These are phyloP conservation scores for Pterostichus niger DNA, from an alignment of 2,888 invertebrate genomes.

Conservation along the genomic window DNA sequence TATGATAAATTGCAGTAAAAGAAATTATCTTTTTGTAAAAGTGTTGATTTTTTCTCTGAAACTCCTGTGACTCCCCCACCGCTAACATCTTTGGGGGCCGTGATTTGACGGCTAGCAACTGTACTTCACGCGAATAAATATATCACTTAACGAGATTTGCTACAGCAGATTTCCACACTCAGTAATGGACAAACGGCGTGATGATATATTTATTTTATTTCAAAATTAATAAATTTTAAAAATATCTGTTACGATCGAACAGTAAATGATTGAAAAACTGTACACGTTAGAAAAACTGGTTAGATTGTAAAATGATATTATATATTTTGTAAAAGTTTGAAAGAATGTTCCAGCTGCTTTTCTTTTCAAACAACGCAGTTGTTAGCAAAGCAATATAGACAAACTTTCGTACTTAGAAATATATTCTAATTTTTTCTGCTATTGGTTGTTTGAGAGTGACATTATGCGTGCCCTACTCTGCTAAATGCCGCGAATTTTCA, in stretches of 20 bases:
- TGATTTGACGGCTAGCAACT: no score
- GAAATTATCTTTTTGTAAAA: no score
- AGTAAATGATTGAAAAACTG: constrained; percentile 26
- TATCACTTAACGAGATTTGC: no score
- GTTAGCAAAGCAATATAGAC: constrained; percentile 45
- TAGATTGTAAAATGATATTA: constrained; percentile 14
- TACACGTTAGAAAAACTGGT: neutral
- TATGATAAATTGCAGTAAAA: no score
- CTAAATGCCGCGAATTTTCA: constrained; percentile 1
- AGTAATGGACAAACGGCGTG: no score
- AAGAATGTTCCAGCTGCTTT: constrained; percentile 36
- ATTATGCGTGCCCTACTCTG: neutral
- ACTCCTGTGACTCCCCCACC: no score
- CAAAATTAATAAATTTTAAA: neutral
- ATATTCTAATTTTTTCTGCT: constrained; percentile 40
- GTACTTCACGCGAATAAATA: no score
- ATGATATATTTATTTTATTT: no score
- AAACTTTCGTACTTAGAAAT: constrained; percentile 31
- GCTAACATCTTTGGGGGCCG: no score
- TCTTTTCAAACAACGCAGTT: constrained; percentile 25
- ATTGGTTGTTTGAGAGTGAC: constrained; percentile 24
- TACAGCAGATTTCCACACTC: no score
- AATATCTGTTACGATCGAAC: neutral
- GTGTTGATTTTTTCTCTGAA: no score
- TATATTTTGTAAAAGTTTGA: constrained; percentile 29